Base-by-base conservation (phyloP, 23 tunicate species). In the Ascidia mentula region DNA sequence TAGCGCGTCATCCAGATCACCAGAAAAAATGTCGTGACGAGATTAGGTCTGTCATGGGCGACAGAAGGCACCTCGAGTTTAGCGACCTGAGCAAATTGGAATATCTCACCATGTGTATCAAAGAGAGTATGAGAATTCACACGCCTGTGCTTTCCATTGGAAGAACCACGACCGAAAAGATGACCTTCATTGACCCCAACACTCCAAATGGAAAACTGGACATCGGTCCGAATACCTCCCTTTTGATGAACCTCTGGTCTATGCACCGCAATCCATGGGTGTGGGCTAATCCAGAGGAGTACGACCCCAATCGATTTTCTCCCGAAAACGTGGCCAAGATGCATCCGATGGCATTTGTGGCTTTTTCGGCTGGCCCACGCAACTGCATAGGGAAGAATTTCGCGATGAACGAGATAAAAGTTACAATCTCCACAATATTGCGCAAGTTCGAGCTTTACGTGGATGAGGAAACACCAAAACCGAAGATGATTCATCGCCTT, bases 61-160 rank as follows among this genome's bases (percentile, higher is more conserved):
- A 46, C 32, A 42, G 24, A 20, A 31, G 24, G 15, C 34, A 46
- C 34, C 36, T 81, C 15, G 78, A 81, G n/a, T 81, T 83, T 78
- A 79, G 77, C 20, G 89, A 90, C 46, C 28, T 90, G 42, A 36
- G 53, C 32, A 69, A 85, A 36, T 45, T 90, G 53, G 34, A 24
- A 15, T 90, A 85, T 40, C 59, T 90, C 3, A 75, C 96, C 1
- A 85, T 84, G 89, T 90, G 74, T 34, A 70, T 90, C 22, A 90
- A 90, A 75, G 96, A 90, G 59, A 85, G 89, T 46, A 3, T 90
- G 83, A 40, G 96, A 36, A 37, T 90, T 31, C 76, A 85, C 72
- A 85, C 90, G 0, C 89, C 96, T 4, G 89, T 85, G 5, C 45
- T 40, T 30, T 46, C 60, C 5, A 69, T 81, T 0, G 89, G 75